Base-by-base conservation (phyloP, 2,113 vertebrate genomes). In the Tragelaphus strepsiceros region DNA sequence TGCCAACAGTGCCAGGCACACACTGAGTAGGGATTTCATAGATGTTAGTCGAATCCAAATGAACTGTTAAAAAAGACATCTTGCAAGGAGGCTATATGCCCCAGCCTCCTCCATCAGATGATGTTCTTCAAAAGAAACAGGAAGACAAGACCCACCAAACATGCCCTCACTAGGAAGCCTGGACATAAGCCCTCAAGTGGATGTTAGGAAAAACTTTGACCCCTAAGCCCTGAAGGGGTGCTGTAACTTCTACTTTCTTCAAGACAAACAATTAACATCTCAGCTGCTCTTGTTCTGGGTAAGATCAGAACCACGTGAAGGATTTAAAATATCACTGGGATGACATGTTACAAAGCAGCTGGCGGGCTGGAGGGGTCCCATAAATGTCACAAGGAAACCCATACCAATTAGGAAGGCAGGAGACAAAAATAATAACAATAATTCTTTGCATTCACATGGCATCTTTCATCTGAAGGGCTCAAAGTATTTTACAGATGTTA, bases 401-500 rank as follows among this genome's bases (percentile, higher is more conserved):
- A 88, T 77, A 92, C 96, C 94, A 96, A 93, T 39, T 77, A 53
- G 80, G 89, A 93, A 96, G 80, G 74, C 96, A 93, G 96, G 95
- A 97, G 98, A 97, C 97, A 95, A 97, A 98, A 97, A 97, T 96
- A 98, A 98, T 98, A 91, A 97, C 97, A 96, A 94, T 96, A 97
- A 97, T 97, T 98, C 97, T 97, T 97, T 91, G 89, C 94, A 81
- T 88, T 97, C 93, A 93, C 86, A 93, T 87, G 97, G 64, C 94
- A 97, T 96, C 97, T 98, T 98, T 98, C 98, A 98, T 98, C 96
- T 96, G 96, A 96, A 93, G 86, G 88, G 96, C 97, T 98, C 97
- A 96, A 98, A 98, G 98, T 94, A 85, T 88, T 96, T 96, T 96
- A 77, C 98, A 98, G 98, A 98, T 98, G 97, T 98, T 98, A 89